These are phyloP conservation scores for Mesochorus sp. DNA, from an alignment of 2,888 invertebrate genomes.

Conservation along the genomic window DNA sequence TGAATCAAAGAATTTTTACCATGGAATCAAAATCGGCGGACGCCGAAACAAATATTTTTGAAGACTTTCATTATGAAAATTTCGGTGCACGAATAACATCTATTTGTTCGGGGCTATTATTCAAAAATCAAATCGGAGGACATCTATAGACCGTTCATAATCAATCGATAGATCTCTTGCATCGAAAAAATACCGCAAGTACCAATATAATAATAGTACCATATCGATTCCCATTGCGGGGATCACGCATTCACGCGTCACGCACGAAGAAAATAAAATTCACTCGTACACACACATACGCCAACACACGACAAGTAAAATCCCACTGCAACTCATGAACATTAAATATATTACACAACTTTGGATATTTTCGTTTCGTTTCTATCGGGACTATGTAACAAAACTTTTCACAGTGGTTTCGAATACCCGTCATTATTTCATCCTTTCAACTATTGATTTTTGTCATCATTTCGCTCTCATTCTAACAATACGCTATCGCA, in stretches of 20 bases:
- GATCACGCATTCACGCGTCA: not conserved
- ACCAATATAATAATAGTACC: not conserved
- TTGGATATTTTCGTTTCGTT: not conserved
- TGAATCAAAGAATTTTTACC: not conserved
- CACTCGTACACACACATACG: slow-evolving; percentile 7
- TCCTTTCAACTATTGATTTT: slow-evolving; percentile 1
- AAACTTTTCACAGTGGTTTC: not conserved
- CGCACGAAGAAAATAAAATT: slow-evolving; percentile 13
- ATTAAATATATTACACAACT: slow-evolving; percentile 6
- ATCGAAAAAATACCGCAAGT: slow-evolving; percentile 12
- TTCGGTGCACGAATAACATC: slow-evolving; percentile 26
- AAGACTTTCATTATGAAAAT: slow-evolving; percentile 37
- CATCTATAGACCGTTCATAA: not conserved
- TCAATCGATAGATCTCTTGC: not conserved
- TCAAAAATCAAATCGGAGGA: not conserved
- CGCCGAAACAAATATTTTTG: slow-evolving; percentile 16
- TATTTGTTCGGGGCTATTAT: not conserved
- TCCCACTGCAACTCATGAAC: not conserved
- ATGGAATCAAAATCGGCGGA: slow-evolving; percentile 12
- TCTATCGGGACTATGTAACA: not conserved
- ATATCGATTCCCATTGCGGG: not conserved
- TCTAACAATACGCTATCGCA: slow-evolving; percentile 2
- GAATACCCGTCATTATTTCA: not conserved
- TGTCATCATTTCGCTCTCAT: not conserved
- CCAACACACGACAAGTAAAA: slow-evolving; percentile 7